A percentile compares a stretch with the other conserved stretches of the same genome.
These are phyloP conservation scores for Coreius guichenoti DNA, from an alignment of 2,797 vertebrate genomes.

Conservation along the genomic window DNA sequence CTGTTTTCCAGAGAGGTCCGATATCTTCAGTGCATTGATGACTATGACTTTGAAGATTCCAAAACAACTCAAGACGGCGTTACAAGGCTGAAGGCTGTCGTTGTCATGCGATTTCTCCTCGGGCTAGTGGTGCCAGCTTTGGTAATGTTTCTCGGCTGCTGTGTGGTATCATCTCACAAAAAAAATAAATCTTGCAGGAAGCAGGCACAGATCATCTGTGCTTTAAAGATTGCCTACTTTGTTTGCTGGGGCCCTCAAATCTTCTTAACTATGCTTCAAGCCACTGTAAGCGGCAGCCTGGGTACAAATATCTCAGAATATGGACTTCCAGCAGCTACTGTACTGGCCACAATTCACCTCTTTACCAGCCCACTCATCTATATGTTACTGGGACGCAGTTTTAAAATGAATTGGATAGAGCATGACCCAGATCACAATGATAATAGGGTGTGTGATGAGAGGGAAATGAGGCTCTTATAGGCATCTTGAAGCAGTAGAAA, in stretches of 20 bases:
- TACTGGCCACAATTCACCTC: constrained; percentile 78
- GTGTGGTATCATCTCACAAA: constrained; percentile 39
- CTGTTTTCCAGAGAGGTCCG: constrained; percentile 76
- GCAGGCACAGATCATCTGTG: constrained; percentile 73
- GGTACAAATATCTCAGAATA: background rate
- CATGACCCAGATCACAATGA: background rate
- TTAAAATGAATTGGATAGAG: constrained; percentile 77
- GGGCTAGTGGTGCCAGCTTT: constrained; percentile 76
- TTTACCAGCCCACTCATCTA: constrained; percentile 83
- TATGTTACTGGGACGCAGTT: constrained; percentile 80
- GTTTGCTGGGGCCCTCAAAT: constrained; percentile 81
- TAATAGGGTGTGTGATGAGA: background rate
- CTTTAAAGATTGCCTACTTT: constrained; percentile 81
- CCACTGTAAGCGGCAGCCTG: background rate
- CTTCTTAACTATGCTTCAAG: constrained; percentile 37
- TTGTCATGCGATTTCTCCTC: constrained; percentile 69
- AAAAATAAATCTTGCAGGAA: constrained; percentile 60
- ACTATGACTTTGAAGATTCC: constrained; percentile 67
- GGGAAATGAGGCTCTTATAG: background rate
- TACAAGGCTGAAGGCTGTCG: constrained; percentile 50
- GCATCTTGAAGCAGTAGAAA: background rate
- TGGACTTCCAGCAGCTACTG: constrained; percentile 68
- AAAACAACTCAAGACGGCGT: background rate
- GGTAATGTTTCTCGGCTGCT: constrained; percentile 71
- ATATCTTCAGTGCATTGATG: constrained; percentile 73